Percentiles rank a stretch among this genome's conserved stretches.
These are phyloP conservation scores for Tribolium madens DNA, from an alignment of 1,140 invertebrate genomes.

Conservation along the genomic window DNA sequence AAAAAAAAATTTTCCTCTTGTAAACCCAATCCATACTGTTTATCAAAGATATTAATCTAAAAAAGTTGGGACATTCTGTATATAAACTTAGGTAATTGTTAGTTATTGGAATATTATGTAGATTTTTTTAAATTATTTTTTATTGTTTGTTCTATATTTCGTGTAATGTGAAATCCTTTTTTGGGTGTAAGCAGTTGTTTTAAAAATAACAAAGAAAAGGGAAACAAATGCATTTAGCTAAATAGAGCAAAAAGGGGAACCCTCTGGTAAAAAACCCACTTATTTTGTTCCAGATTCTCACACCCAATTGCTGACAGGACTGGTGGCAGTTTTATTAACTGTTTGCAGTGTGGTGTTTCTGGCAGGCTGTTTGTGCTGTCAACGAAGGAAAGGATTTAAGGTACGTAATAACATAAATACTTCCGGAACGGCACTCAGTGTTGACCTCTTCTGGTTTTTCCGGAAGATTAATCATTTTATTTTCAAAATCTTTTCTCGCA, in stretches of 20 bases:
- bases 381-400: slow-evolving; percentile 63
- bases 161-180: too few species aligned
- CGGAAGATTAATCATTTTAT: neutral
- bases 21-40: too few species aligned
- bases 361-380: slow-evolving; percentile 63
- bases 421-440: slow-evolving; percentile 4
- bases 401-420: slow-evolving; percentile 52
- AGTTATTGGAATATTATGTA: too few species aligned
- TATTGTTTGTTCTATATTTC: too few species aligned
- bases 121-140: too few species aligned
- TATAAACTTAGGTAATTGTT: too few species aligned
- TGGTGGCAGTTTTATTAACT: slow-evolving; percentile 61
- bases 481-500: neutral
- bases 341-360: slow-evolving; percentile 62
- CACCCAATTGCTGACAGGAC: slow-evolving; percentile 60
- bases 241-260: neutral
- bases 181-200: too few species aligned
- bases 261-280: neutral
- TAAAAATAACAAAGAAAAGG: too few species aligned
- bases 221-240: neutral
- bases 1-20: too few species aligned
- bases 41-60: too few species aligned
- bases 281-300: slow-evolving; percentile 57
- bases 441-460: neutral
- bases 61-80: too few species aligned